Conservation (phyloP, 2,113 vertebrate species). For the Ailuropoda melanoleuca region DNA sequence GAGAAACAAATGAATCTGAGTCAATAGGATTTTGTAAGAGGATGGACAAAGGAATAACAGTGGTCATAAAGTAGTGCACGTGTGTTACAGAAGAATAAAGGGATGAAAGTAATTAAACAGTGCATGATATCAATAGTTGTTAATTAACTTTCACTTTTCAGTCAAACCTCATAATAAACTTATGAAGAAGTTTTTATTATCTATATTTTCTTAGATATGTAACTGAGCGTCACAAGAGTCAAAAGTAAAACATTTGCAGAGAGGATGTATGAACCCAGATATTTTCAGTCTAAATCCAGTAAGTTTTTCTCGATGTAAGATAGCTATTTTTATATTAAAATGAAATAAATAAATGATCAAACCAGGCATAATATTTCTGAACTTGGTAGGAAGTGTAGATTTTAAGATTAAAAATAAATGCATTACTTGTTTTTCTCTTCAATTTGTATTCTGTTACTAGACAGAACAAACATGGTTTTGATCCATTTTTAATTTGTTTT, state of each 20-base stretch:
- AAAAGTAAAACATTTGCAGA: background rate
- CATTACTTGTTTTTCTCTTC: background rate
- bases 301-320: background rate
- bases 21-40: background rate
- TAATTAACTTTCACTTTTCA: background rate
- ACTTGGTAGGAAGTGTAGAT: background rate
- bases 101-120: background rate
- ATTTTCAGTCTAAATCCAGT: background rate
- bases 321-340: background rate
- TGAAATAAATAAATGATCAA: background rate
- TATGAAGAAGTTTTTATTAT: background rate
- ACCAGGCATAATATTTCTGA: background rate
- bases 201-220: background rate
- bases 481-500: background rate
- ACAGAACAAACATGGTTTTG: background rate
- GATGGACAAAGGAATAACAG: background rate
- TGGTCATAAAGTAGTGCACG: background rate
- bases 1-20: background rate
- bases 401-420: constrained; percentile 19
- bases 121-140: background rate
- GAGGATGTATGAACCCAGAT: background rate
- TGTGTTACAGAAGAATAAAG: background rate
- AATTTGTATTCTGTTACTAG: background rate
- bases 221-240: background rate
- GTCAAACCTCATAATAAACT: background rate